phyloP scores from a whole-genome alignment of 2,888 invertebrate genomes.

The Agrochola lychnidis region DNA sequence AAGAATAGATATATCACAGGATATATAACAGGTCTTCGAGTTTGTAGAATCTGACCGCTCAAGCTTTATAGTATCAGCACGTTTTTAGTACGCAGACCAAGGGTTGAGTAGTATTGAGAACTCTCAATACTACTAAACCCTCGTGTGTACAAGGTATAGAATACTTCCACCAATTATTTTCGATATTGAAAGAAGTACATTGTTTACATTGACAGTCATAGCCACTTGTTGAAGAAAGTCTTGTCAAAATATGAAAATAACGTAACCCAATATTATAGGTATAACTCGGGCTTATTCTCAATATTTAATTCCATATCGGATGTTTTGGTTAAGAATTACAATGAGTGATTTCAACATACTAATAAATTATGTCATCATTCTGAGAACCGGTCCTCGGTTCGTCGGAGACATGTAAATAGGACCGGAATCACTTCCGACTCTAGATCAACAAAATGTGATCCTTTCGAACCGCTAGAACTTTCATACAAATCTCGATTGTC shows the following conservation, averaged over 20 bases:
- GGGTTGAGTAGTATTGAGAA: neutral
- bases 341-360: conserved; percentile 43
- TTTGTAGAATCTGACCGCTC: neutral
- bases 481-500: conserved; percentile 65
- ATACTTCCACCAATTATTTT: neutral
- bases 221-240: neutral
- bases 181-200: neutral
- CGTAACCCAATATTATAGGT: neutral
- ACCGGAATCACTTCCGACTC: conserved; percentile 65
- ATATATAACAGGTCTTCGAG: too few relatives aligned
- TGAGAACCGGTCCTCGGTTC: conserved; percentile 49
- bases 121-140: too few relatives aligned
- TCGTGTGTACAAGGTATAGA: neutral
- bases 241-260: conserved; percentile 13
- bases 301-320: conserved; percentile 9
- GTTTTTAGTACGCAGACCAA: neutral
- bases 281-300: neutral
- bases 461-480: conserved; percentile 62
- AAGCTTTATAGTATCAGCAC: conserved; percentile 2
- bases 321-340: conserved; percentile 23
- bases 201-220: conserved; percentile 2
- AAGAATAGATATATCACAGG: neutral
- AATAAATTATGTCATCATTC: conserved; percentile 55
- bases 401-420: conserved; percentile 50
- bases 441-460: conserved; percentile 55